Evolutionary conservation across 2,113 vertebrate genomes (phyloP).

Genomic region (Plectropomus leopardus): DNA sequence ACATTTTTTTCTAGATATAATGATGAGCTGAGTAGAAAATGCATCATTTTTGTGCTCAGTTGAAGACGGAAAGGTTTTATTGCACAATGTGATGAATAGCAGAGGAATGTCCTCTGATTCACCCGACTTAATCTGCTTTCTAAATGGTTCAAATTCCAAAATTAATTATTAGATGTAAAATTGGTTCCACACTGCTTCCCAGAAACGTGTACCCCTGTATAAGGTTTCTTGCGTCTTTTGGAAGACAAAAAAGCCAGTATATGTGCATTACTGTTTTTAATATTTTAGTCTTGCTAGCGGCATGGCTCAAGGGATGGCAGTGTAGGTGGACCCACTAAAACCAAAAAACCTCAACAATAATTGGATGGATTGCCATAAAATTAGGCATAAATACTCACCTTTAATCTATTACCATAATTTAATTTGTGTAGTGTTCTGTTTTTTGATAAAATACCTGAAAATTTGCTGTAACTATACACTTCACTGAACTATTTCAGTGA

Average conservation of each 20-base stretch:
- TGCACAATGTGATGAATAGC: background rate
- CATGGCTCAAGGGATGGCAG: too few relatives aligned
- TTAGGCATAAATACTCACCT: background rate
- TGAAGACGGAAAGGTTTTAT: background rate
- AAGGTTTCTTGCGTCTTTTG: background rate
- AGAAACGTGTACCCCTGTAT: too few relatives aligned
- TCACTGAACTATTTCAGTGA: too few relatives aligned
- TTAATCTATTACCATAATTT: too few relatives aligned
- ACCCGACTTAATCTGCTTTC: too few relatives aligned
- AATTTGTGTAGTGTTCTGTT: too few relatives aligned
- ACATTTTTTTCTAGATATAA: background rate
- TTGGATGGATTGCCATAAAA: background rate
- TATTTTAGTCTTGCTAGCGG: background rate
- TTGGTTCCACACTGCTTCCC: background rate
- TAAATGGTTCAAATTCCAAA: background rate
- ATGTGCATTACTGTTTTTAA: background rate
- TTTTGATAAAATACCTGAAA: too few relatives aligned
- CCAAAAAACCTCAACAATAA: background rate
- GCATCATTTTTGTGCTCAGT: background rate
- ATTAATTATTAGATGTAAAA: constrained; percentile 14
- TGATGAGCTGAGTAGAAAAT: background rate
- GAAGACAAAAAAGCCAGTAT: background rate
- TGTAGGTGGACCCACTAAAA: background rate
- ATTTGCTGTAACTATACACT: too few relatives aligned
- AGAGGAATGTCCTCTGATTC: background rate